phyloP scores from a whole-genome alignment of 2,113 vertebrate species.

The Nansenia antarctica region DNA sequence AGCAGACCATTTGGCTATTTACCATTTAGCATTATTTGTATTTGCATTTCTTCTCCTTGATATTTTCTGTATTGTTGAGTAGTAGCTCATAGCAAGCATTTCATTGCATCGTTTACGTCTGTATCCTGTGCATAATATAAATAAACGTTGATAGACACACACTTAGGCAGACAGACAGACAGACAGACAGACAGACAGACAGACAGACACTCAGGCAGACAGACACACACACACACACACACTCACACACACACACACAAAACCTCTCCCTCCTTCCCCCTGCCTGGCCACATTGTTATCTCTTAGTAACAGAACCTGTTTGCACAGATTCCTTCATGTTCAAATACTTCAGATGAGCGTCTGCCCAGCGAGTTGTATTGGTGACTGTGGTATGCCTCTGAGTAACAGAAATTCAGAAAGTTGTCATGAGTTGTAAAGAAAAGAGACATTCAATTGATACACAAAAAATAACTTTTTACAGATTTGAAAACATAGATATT shows the following conservation, averaged over 20 bases:
- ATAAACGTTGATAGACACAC: too few relatives aligned
- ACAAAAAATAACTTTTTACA: background rate
- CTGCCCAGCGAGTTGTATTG: background rate
- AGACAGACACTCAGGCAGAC: too few relatives aligned
- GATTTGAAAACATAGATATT: background rate
- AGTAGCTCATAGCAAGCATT: too few relatives aligned
- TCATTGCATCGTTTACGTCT: too few relatives aligned
- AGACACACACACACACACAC: background rate
- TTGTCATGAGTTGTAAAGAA: background rate
- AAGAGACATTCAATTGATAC: background rate
- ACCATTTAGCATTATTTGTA: too few relatives aligned
- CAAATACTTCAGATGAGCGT: background rate
- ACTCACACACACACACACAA: background rate
- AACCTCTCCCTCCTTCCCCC: background rate
- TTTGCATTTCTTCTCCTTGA: too few relatives aligned
- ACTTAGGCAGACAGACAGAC: background rate
- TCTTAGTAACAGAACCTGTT: conserved; percentile 30
- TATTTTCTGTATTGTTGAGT: too few relatives aligned
- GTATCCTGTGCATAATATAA: too few relatives aligned
- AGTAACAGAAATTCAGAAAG: background rate
- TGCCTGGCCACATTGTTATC: too few relatives aligned
- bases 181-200: too few relatives aligned
- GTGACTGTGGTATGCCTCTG: background rate
- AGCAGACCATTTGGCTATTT: too few relatives aligned
- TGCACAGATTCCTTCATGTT: conserved; percentile 1